phyloP scores from a whole-genome alignment of 2,113 vertebrate species.

The Brachypteracias leptosomus region DNA sequence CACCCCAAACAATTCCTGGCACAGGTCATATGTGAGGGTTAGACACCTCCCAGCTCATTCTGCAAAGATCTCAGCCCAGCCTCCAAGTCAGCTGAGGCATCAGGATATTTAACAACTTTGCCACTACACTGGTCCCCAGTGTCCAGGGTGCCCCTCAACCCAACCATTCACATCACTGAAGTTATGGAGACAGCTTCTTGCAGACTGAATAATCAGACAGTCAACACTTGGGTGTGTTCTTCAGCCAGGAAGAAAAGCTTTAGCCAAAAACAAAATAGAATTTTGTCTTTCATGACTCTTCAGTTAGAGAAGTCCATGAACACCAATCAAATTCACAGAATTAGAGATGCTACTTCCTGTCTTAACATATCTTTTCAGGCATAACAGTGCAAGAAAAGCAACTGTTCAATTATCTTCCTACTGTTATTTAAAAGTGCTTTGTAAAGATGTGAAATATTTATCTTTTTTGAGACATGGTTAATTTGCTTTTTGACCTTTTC shows the following conservation, averaged over 20 bases:
- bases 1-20: neutral
- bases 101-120: rapidly evolving
- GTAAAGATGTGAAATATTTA: neutral
- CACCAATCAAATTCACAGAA: neutral
- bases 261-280: neutral
- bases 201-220: rapidly evolving
- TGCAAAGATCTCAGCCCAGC: neutral
- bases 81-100: too few relatives aligned
- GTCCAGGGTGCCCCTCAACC: neutral
- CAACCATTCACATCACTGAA: neutral
- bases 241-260: neutral
- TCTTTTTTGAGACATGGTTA: neutral
- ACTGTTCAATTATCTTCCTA: neutral
- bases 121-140: rapidly evolving
- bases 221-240: neutral
- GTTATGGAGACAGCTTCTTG: rapidly evolving
- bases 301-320: neutral
- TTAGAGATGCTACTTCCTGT: neutral
- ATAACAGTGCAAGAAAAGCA: neutral
- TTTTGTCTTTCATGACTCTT: neutral
- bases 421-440: neutral
- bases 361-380: neutral
- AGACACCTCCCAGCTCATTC: neutral
- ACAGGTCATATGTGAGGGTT: neutral
- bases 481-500: neutral